Evolutionary conservation across 2,797 vertebrate species (phyloP).

Genomic region (Channa striata): DNA sequence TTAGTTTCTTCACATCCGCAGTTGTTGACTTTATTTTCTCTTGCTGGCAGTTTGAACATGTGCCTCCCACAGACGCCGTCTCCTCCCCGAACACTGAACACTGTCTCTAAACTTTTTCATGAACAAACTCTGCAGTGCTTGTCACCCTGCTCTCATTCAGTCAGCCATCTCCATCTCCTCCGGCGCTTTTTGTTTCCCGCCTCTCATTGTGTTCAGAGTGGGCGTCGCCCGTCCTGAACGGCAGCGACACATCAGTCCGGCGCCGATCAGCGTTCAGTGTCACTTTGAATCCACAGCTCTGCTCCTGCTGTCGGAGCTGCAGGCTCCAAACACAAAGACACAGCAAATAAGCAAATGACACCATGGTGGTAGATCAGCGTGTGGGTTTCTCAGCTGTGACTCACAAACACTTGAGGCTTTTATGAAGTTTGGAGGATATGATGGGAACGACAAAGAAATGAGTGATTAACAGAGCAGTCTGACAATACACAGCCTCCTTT

Average conservation of each 20-base stretch:
- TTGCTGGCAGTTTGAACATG: background rate
- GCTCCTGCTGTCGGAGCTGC: constrained; percentile 3
- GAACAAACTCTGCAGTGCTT: constrained; percentile 1
- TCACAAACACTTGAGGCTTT: no score
- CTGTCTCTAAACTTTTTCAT: background rate
- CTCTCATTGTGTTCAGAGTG: background rate
- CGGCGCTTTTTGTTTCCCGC: constrained; percentile 1
- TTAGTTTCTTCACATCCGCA: no score
- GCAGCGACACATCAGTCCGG: background rate
- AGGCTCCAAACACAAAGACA: background rate
- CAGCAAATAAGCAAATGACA: background rate
- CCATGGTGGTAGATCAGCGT: no score
- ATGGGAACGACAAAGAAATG: no score
- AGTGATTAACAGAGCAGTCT: no score
- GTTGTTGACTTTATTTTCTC: background rate
- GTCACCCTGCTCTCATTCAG: constrained; percentile 47
- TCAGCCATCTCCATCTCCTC: constrained; percentile 17
- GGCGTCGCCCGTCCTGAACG: background rate
- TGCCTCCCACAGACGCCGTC: background rate
- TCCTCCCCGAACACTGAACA: background rate
- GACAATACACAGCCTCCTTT: no score
- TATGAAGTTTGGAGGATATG: no score
- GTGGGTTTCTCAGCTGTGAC: no score
- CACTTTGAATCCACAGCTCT: constrained; percentile 1
- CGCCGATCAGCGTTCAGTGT: background rate